Evolutionary conservation across 2,113 vertebrate species (phyloP), one percentile per base, ranked within the genome.

Genomic region (Apeltes quadracus): DNA sequence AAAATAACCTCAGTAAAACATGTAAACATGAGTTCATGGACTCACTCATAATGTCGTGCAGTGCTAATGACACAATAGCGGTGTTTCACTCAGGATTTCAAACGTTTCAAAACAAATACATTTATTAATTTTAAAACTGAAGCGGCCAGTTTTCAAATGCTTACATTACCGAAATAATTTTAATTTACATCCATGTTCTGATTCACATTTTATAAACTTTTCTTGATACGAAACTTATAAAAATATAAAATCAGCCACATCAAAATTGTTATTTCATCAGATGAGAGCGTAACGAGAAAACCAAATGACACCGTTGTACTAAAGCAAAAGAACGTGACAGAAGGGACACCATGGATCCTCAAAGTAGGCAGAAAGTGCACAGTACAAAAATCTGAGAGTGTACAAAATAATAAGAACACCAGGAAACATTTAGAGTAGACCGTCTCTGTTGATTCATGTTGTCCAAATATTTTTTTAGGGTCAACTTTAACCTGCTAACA

Each of bases 241-340:
- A 83, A 82, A 62, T 72, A 75, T 61, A 69, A 80, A 87, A 59
- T n/a, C 46, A 29, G 46, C 22, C 10, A 25, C 14, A 29, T 69
- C 39, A n/a, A 16, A 29, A 18, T 13, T 25, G 22, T 51, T 23
- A 27, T 64, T 10, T 50, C 20, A 58, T 59, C 44, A 72, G 25
- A 43, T 22, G 34, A 63, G 18, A 25, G 14, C 15, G 18, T 23
- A 65, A 63, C 8, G 53, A 53, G 18, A 69, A 58, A 2, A 11
- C 9, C 20, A 43, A 32, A 44, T 12, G 2, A 27, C 50, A 36
- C 3, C 3, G 1, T 20, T 39, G 18, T 1, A 54, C 23, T 2
- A 2, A 6, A 56, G 13, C 18, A 32, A n/a, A n/a, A 13, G 43
- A 32, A 43, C 48, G 38, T 34, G 5, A 65, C 14, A 44, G 41